Evolutionary conservation across 2,113 vertebrate genomes (phyloP).

Genomic region (Neopipo cinnamomea): DNA sequence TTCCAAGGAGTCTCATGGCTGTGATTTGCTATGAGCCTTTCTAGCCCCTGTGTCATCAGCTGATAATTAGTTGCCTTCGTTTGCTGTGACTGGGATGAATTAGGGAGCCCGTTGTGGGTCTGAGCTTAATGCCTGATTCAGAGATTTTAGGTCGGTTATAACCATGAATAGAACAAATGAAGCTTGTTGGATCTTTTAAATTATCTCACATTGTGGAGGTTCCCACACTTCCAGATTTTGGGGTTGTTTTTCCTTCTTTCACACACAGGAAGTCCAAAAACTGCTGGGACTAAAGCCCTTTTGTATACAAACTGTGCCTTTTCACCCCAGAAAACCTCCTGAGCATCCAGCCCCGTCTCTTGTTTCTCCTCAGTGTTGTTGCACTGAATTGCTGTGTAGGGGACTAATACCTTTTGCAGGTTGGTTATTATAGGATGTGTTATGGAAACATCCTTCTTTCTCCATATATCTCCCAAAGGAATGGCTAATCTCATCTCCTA

Average conservation of each 20-base stretch:
- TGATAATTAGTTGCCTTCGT: too few species aligned
- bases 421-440: neutral
- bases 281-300: neutral
- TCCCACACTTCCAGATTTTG: neutral
- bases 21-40: too few species aligned
- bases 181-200: too few species aligned
- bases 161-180: too few species aligned
- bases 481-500: neutral
- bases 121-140: too few species aligned
- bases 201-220: too few species aligned
- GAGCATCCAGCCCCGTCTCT: fast-evolving
- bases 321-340: neutral
- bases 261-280: fast-evolving
- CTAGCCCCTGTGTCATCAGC: too few species aligned
- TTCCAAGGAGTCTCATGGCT: too few species aligned
- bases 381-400: fast-evolving
- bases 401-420: neutral
- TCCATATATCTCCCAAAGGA: neutral
- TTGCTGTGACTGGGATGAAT: too few species aligned
- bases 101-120: too few species aligned
- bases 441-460: neutral
- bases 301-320: neutral
- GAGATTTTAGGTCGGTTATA: too few species aligned
- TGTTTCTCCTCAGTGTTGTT: neutral
- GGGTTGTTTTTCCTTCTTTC: neutral